A percentile compares a stretch with the other conserved stretches of the same genome.
phyloP scores from a whole-genome alignment of 2,113 vertebrate species.

The Brachypodius melanocephalos region DNA sequence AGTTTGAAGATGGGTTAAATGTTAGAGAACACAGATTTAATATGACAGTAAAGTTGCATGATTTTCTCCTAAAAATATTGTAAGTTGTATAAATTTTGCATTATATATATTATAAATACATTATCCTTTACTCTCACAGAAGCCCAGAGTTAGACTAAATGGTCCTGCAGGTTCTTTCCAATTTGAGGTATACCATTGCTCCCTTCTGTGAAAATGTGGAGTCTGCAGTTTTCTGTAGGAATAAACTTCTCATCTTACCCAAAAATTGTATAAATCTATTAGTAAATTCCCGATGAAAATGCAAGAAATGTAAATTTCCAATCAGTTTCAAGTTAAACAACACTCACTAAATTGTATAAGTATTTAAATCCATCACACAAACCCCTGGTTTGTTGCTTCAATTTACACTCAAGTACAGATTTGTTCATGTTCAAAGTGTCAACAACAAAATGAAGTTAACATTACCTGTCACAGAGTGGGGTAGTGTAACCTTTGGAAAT shows the following conservation, averaged over 20 bases:
- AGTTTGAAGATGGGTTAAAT: not conserved
- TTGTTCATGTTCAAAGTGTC: not conserved
- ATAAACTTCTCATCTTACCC: not conserved
- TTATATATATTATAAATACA: not conserved
- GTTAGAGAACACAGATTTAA: not conserved
- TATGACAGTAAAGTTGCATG: not conserved
- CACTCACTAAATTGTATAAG: not conserved
- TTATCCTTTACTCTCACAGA: not conserved
- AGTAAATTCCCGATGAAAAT: not conserved
- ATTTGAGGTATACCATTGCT: not conserved
- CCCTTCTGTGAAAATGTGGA: not conserved
- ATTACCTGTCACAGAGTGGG: conserved; percentile 88
- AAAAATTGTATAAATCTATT: not conserved
- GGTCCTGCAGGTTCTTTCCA: not conserved
- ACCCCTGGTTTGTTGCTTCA: not conserved
- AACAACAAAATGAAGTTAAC: not conserved
- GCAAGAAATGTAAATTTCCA: not conserved
- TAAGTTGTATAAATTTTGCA: not conserved
- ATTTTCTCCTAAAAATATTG: not conserved
- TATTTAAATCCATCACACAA: not conserved
- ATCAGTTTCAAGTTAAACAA: not conserved
- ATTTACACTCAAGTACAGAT: not conserved
- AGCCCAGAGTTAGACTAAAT: not conserved
- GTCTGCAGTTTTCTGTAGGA: not conserved
- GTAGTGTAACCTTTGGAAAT: conserved; percentile 85